Evolutionary conservation across 2,888 invertebrate species (phyloP).

Genomic region (Chirona hameri): DNA sequence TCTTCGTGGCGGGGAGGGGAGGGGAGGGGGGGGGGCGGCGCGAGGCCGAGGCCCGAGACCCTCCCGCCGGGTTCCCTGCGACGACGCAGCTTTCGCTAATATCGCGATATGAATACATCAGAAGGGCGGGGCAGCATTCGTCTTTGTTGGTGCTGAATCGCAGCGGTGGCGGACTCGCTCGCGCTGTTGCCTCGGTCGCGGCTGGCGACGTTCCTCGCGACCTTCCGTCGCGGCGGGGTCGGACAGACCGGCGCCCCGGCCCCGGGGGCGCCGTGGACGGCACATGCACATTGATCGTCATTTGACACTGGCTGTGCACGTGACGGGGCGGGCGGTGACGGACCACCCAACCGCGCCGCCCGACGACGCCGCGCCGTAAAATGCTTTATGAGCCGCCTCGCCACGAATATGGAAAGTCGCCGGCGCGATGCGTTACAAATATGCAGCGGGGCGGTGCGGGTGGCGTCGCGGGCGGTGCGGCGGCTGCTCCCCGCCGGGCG

Average conservation of each 20-base stretch:
- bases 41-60: not conserved
- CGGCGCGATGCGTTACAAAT: slow-evolving; percentile 23
- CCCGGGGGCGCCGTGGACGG: not conserved
- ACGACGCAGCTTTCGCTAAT: not conserved
- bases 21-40: not conserved
- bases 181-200: too few relatives aligned
- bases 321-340: not conserved
- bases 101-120: not conserved
- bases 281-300: not conserved
- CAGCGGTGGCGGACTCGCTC: too few relatives aligned
- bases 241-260: not conserved
- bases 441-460: not conserved
- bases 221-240: not conserved
- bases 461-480: not conserved
- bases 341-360: not conserved
- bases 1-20: not conserved
- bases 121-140: not conserved
- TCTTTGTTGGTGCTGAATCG: not conserved
- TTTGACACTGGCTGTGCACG: not conserved
- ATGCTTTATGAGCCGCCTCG: not conserved
- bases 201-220: too few relatives aligned
- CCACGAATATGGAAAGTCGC: slow-evolving; percentile 1
- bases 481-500: not conserved
- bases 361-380: not conserved
- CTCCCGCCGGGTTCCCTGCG: not conserved